phyloP scores from a whole-genome alignment of 1,140 invertebrate genomes.

The Mactra quadrangularis region DNA sequence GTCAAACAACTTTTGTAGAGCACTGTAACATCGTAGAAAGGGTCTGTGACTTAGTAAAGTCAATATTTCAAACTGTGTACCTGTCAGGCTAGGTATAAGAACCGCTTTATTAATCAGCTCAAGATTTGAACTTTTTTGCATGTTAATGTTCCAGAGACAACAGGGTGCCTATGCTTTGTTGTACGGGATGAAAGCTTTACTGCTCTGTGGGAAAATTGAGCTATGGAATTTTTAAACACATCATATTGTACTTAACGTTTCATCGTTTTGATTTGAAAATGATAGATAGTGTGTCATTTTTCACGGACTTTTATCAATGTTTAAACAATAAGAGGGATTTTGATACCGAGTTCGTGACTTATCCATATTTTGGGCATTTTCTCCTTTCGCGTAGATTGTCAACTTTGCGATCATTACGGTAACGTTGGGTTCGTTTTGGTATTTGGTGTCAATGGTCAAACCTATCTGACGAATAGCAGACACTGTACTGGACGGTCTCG shows the following conservation, averaged over 20 bases:
- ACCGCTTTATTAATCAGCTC: no score
- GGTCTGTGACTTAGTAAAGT: no score
- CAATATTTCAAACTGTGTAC: no score
- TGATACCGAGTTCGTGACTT: constrained; percentile 59
- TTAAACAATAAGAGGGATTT: constrained; percentile 39
- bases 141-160: no score
- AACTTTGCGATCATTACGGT: constrained; percentile 41
- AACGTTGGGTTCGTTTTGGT: constrained; percentile 25
- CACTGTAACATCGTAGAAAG: no score
- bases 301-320: constrained; percentile 53
- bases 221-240: neutral
- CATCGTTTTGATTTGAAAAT: constrained; percentile 39
- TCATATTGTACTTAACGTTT: constrained; percentile 28
- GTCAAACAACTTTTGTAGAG: no score
- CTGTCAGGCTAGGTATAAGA: no score
- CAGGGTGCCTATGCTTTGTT: no score
- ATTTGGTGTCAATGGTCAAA: constrained; percentile 43
- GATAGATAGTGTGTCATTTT: constrained; percentile 36
- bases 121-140: no score
- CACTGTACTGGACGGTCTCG: neutral
- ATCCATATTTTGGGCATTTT: constrained; percentile 50
- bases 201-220: constrained; percentile 10
- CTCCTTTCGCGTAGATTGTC: constrained; percentile 46
- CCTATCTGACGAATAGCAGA: constrained; percentile 6
- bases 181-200: no score